Percentiles rank a stretch among this genome's conserved stretches.
Conservation (phyloP, 1,140 invertebrate genomes). For the Wasmannia auropunctata region DNA sequence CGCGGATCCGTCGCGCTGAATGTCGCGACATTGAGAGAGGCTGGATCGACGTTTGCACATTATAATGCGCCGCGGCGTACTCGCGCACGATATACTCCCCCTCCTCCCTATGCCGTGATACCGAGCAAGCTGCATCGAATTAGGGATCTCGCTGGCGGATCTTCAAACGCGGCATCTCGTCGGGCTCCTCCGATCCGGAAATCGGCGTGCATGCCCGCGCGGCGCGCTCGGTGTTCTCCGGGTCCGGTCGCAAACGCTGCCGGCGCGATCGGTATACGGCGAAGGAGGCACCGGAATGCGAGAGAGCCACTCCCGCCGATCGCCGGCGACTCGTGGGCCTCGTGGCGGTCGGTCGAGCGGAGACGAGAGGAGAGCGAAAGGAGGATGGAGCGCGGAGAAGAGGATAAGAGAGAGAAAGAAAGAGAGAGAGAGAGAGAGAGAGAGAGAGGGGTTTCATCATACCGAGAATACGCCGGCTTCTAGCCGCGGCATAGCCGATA, state of each 20-base stretch:
- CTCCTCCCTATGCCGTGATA: not conserved
- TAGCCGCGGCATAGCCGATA: constrained; percentile 4
- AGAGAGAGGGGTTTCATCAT: constrained; percentile 38
- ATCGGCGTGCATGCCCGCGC: constrained; percentile 5
- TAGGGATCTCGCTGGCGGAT: constrained; percentile 44
- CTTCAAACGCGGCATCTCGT: constrained; percentile 45
- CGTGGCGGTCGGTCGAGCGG: constrained; percentile 41
- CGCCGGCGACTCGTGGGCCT: constrained; percentile 60
- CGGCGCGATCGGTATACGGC: constrained; percentile 35
- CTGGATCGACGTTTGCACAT: constrained; percentile 27
- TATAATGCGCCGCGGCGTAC: constrained; percentile 16
- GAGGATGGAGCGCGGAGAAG: not conserved
- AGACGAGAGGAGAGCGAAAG: constrained; percentile 49
- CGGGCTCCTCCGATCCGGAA: constrained; percentile 59
- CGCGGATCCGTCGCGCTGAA: not conserved
- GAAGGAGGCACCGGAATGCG: constrained; percentile 73
- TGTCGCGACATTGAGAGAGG: constrained; percentile 40
- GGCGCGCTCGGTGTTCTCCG: constrained; percentile 3
- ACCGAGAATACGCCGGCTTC: constrained; percentile 17
- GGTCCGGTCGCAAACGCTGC: constrained; percentile 40
- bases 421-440: constrained; percentile 49
- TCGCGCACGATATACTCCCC: not conserved
- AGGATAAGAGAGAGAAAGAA: constrained; percentile 31
- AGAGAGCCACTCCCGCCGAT: constrained; percentile 75
- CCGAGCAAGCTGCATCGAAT: constrained; percentile 48